Base-by-base conservation (phyloP, 1,140 invertebrate genomes). In the Drosophila virilis region DNA sequence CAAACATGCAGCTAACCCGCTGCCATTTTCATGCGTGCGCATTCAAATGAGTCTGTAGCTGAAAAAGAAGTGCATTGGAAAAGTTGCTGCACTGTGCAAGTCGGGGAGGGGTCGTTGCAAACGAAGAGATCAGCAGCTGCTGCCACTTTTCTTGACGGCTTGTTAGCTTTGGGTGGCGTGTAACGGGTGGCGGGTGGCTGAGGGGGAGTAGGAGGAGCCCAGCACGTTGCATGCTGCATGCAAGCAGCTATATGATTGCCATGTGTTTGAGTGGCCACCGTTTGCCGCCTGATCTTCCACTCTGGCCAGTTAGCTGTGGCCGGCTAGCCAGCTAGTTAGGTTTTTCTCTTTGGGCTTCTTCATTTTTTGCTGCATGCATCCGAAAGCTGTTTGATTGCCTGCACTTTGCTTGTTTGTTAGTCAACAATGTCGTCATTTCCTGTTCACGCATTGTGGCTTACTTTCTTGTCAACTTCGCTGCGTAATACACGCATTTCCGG, bases 81-180 rank as follows among this genome's bases (percentile, higher is more conserved):
- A 5, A 58, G 55, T 40, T 22, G 22, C 22, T 22, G 22, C 28
- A 46, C 42, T 35, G 46, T 33, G 32, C 74, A 61, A 69, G 57
- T 32, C 68, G 72, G 32, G 9, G 12, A 3, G 9, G 10, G 8
- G 33, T n/a, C 33, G 32, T 2, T 22, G 3, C 22, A 22, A 22
- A 22, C 22, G 22, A 22, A 22, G 22, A 45, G n/a, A 13, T 33
- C 4, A 52, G 38, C 13, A 59, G 62, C 43, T 38, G 58, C 73
- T 64, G n/a, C 55, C 75, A 68, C 55, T 54, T 80, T 75, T 59
- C 52, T 66, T 75, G 78, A 80, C 50, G 58, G 73, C 77, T 78
- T 69, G 78, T 80, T 72, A 58, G 60, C 70, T 50, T 54, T 54
- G 52, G 9, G 6, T 8, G 35, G 54, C 46, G 33, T 51, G 28